phyloP scores from a whole-genome alignment of 2,888 invertebrate genomes.

The Trissoscelio sp. region DNA sequence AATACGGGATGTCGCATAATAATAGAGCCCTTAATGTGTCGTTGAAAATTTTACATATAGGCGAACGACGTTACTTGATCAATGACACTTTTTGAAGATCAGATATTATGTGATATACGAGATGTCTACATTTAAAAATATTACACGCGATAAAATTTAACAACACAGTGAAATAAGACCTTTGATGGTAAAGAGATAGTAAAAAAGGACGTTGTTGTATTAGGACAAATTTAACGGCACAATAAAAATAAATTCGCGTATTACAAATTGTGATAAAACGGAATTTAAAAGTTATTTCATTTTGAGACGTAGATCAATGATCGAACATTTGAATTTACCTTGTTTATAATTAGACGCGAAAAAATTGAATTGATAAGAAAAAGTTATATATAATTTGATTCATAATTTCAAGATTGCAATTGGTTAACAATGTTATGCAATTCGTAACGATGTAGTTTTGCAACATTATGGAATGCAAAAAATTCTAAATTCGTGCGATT shows the following conservation, averaged over 20 bases:
- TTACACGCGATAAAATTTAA: conserved; percentile 28
- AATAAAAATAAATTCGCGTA: conserved; percentile 15
- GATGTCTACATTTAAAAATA: conserved; percentile 14
- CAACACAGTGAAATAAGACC: conserved; percentile 7
- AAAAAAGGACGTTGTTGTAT: conserved; percentile 23
- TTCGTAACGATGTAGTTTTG: too few relatives aligned
- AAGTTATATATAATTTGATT: too few relatives aligned
- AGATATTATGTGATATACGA: conserved; percentile 8
- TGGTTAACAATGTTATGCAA: too few relatives aligned
- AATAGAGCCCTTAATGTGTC: conserved; percentile 51
- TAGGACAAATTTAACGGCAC: conserved; percentile 30
- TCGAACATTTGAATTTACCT: not conserved
- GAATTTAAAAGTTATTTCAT: not conserved
- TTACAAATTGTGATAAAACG: not conserved
- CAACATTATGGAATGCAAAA: too few relatives aligned
- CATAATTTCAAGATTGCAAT: too few relatives aligned
- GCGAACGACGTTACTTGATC: conserved; percentile 36
- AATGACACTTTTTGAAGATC: conserved; percentile 14
- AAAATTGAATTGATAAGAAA: not conserved
- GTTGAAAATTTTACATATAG: conserved; percentile 48
- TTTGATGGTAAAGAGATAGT: conserved; percentile 9
- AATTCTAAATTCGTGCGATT: too few relatives aligned
- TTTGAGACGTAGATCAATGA: conserved; percentile 1
- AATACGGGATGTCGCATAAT: conserved; percentile 55
- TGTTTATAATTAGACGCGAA: not conserved